Evolutionary conservation across 2,113 vertebrate species (phyloP).

Genomic region (Pseudolaguvia tuberculata): DNA sequence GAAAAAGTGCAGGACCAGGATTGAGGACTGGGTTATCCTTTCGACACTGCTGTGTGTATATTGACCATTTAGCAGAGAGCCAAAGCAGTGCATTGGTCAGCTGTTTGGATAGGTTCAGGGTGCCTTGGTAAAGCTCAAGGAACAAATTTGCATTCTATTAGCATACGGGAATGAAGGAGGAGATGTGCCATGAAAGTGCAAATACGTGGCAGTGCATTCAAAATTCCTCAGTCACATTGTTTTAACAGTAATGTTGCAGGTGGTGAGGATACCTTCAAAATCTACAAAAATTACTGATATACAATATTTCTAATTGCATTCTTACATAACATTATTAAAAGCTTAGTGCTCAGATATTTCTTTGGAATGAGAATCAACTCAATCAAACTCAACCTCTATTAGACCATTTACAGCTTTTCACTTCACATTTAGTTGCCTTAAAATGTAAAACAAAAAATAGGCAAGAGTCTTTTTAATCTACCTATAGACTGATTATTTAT

Average conservation of each 20-base stretch:
- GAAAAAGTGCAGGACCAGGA: slow-evolving; percentile 1
- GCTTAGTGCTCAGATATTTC: not conserved
- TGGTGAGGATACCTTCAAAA: too few species aligned
- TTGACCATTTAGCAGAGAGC: slow-evolving; percentile 1
- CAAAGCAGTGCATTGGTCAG: slow-evolving; percentile 8
- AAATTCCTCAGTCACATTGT: not conserved
- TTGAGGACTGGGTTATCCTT: slow-evolving; percentile 3
- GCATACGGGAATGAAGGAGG: not conserved
- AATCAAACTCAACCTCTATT: not conserved
- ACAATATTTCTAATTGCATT: too few species aligned
- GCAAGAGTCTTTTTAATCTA: too few species aligned
- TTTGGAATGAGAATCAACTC: not conserved
- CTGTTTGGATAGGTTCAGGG: slow-evolving; percentile 2
- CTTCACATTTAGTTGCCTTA: not conserved
- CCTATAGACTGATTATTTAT: not conserved
- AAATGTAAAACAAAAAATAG: too few species aligned
- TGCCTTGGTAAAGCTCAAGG: not conserved
- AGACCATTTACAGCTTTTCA: not conserved
- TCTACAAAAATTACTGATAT: too few species aligned
- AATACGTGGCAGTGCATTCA: slow-evolving; percentile 11
- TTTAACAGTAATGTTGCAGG: not conserved
- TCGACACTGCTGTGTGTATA: slow-evolving; percentile 11
- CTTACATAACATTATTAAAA: not conserved
- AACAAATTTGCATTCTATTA: slow-evolving; percentile 7
- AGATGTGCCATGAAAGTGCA: not conserved